Evolutionary conservation across 53 echinoderm and acorn worm genomes (phyloP).

Genomic region (Zoroaster sp.): DNA sequence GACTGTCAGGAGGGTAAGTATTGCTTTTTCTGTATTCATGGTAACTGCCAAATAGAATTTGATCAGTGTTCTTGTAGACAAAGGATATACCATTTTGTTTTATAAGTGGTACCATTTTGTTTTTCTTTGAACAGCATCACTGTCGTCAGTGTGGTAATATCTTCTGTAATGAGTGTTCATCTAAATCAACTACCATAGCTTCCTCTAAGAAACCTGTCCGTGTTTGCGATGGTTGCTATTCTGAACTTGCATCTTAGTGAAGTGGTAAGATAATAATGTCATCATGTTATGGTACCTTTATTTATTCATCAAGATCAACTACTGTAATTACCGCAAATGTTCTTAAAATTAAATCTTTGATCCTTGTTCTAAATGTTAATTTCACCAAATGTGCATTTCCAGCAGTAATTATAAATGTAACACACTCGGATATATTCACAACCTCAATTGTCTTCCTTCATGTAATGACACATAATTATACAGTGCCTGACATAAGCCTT

Average conservation of each 20-base stretch:
- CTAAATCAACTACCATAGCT: conserved; percentile 78
- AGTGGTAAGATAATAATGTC: no score
- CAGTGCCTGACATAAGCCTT: no score
- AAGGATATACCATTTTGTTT: not conserved
- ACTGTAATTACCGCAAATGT: no score
- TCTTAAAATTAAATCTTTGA: no score
- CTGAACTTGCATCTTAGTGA: conserved; percentile 57
- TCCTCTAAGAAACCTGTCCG: conserved; percentile 97
- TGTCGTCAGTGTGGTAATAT: conserved; percentile 95
- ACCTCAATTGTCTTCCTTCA: no score
- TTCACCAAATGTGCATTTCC: no score
- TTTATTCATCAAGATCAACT: no score
- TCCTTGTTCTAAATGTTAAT: no score
- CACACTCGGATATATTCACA: no score
- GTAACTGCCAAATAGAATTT: not conserved
- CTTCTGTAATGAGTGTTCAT: conserved; percentile 95
- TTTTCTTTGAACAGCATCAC: conserved; percentile 78
- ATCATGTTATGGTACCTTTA: no score
- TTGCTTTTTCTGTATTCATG: not conserved
- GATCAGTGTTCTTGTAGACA: not conserved
- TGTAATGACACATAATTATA: no score
- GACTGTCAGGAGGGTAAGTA: conserved; percentile 82
- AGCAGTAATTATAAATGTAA: no score
- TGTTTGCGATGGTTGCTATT: conserved; percentile 85
- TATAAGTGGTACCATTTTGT: not conserved